A percentile compares a stretch with the other conserved stretches of the same genome.
Evolutionary conservation across 2,797 vertebrate species (phyloP).

Genomic region (Onychomys torridus): DNA sequence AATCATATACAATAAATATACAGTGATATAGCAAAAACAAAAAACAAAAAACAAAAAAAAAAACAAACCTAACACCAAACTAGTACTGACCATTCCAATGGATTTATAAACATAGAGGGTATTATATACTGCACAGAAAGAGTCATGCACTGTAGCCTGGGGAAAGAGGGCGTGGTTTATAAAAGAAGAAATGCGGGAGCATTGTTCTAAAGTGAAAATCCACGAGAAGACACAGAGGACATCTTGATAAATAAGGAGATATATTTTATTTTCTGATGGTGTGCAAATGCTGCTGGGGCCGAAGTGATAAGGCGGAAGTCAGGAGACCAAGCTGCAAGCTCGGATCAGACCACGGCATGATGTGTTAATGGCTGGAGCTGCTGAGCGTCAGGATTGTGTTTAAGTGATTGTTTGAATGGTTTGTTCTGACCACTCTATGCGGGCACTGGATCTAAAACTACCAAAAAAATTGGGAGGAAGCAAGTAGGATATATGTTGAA

Average conservation of each 20-base stretch:
- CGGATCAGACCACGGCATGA: neutral
- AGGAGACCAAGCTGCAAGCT: neutral
- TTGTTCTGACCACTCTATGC: neutral
- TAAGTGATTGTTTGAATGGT: neutral
- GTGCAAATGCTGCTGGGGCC: neutral
- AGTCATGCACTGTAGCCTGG: neutral
- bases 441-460: neutral
- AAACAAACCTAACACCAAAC: neutral
- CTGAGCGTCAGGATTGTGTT: neutral
- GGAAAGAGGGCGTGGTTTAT: neutral
- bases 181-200: neutral
- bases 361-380: neutral
- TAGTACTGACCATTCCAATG: neutral
- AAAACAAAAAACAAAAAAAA: too few relatives aligned
- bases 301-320: neutral
- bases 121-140: neutral
- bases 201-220: conserved; percentile 3
- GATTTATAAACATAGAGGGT: neutral
- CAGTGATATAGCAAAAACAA: neutral
- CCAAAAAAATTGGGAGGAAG: neutral
- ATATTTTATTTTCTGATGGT: neutral
- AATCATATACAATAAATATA: neutral
- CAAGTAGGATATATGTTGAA: neutral
- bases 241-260: neutral
- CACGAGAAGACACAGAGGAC: neutral